Percentiles rank a stretch among this genome's conserved stretches.
Conservation (phyloP, 2,888 invertebrate genomes). For the Eupithecia subfuscata region DNA sequence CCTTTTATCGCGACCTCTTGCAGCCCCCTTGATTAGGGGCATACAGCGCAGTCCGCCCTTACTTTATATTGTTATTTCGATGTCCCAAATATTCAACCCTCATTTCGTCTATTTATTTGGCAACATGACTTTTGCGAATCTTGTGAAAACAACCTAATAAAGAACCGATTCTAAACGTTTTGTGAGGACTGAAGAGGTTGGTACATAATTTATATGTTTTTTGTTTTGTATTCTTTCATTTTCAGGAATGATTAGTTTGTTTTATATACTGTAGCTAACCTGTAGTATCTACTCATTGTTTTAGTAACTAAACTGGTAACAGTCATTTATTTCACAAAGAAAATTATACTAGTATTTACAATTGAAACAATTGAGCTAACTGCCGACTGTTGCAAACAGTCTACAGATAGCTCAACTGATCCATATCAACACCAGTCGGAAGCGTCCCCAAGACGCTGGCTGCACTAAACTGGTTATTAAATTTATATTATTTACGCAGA, state of each 20-base stretch:
- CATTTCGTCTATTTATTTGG: slow-evolving; percentile 14
- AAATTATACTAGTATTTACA: too few relatives aligned
- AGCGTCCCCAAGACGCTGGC: too few relatives aligned
- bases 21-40: slow-evolving; percentile 32
- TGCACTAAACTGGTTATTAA: too few relatives aligned
- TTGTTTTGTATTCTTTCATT: not conserved
- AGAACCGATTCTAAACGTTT: not conserved
- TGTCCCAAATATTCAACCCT: slow-evolving; percentile 17
- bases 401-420: too few relatives aligned
- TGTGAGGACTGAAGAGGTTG: not conserved
- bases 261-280: too few relatives aligned
- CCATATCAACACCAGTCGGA: too few relatives aligned
- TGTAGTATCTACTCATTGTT: too few relatives aligned
- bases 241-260: not conserved
- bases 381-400: too few relatives aligned
- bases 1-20: slow-evolving; percentile 27
- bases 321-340: too few relatives aligned
- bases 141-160: not conserved
- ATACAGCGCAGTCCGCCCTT: slow-evolving; percentile 18
- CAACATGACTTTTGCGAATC: not conserved
- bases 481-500: too few relatives aligned
- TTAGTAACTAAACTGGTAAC: too few relatives aligned
- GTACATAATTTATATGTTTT: not conserved
- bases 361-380: too few relatives aligned
- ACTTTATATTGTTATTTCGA: slow-evolving; percentile 28